Base-by-base conservation (phyloP, 2,797 vertebrate species). In the Gymnopithys bicolor region DNA sequence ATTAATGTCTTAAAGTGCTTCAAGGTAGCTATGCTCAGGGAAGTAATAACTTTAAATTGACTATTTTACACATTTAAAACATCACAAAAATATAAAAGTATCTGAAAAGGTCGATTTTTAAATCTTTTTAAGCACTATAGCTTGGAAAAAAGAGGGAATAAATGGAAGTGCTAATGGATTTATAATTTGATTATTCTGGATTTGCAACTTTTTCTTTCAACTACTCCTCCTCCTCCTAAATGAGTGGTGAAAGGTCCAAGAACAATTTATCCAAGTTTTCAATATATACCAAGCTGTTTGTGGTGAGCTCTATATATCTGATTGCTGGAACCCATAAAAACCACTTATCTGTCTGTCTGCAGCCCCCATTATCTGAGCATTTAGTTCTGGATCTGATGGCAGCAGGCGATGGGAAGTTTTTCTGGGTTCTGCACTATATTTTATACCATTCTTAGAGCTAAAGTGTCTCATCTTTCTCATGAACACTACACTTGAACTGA, bases 251-350 rank as follows among this genome's bases (percentile, higher is more conserved):
- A 91, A 86, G 22, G 39, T 64, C 41, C 85, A 85, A 87, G 89
- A 94, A 78, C 32, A 83, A 68, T 81, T 92, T 81, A 75, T 84
- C 32, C 41, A 68, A 81, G 35, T 11, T 95, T 94, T 94, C 64
- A 84, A 27, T 64, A 45, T 24, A 81, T 62, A 87, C 9, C 70
- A 77, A 92, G 16, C 49, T 46, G n/a, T 85, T 51, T 75, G 58
- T 84, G 51, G 62, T 71, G 58, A 89, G 39, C 68, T 93, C 46
- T 94, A 33, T 48, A 6, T 62, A 58, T 69, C 37, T 87, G 49
- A 66, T 83, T 75, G 64, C 49, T 71, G 56, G 37, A 62, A 27
- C 45, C 53, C 46, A 27, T 71, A 80, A 83, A 92, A 92, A 78
- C 1, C 35, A 59, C 35, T 0, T 67, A 84, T 80, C 71, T 92